Base-by-base conservation (phyloP, 2,113 vertebrate species). In the Misgurnus anguillicaudatus region DNA sequence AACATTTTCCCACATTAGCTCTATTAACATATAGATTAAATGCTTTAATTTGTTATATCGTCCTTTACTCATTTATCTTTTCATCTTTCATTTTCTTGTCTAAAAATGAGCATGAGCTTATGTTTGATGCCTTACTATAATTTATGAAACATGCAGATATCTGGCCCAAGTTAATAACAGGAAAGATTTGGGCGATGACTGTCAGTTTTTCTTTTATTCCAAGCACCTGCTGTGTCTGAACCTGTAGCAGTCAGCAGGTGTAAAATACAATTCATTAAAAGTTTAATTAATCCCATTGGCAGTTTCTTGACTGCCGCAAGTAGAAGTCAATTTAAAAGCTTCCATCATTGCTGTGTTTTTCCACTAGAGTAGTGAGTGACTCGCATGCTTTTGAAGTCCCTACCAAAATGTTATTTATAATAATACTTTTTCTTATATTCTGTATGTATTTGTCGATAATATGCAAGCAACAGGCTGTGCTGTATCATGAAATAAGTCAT, bases 1-100 rank as follows among this genome's bases (percentile, higher is more conserved):
- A 63, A 61, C 36, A n/a, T 63, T 63, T 51, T 39, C 39, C 11
- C 17, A 4, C 38, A 10, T 38, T 19, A 8, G 5, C 47, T 62
- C 9, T 42, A 77, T 80, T 81, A 84, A 84, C 79, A 84, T 77
- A 78, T 80, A 80, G 82, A 80, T 80, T 80, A 80, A 84, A 78
- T 74, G 58, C 48, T 74, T 78, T 77, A 21, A 19, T 42, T 84
- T 57, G 53, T 57, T 57, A 19, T 19, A n/a, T 57, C 17, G 8
- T n/a, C 17, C 9, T 57, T 16, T 57, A 31, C 16, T 4, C 48
- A 14, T 67, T 42, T 62, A 24, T 64, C 4, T 36, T 65, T 51
- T 70, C 5, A 55, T 60, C 60, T 68, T 47, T 14, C 17, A n/a
- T 42, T 48, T 10, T 65, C 75, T 58, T 51, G 1, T 9, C 41